Evolutionary conservation across 1,140 invertebrate species (phyloP), one percentile per base, ranked within the genome.

Genomic region (Trachymyrmex septentrionalis): DNA sequence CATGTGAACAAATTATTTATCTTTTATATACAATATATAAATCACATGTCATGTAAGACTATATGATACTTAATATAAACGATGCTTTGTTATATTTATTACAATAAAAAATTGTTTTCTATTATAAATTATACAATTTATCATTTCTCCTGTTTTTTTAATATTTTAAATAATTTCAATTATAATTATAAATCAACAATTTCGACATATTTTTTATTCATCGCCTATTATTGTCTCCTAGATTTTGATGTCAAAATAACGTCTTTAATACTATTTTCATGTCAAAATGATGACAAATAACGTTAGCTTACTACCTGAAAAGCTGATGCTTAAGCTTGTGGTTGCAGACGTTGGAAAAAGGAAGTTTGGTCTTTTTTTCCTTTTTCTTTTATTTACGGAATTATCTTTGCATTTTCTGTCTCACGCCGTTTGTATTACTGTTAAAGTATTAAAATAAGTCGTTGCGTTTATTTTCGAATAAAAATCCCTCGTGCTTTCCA

Each of bases 381-480:
- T 69, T 24, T 53, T 69, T 19, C 9, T 67, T 53, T 69, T 81
- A 67, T 69, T 67, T n/a, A 34, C 5, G 3, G 3, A 67, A 44
- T 3, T 34, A 67, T 34, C 14, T 19, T 80, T 69, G 9, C 5
- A 69, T 53, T 34, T 44, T 55, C 34, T 57, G 34, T 71, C 34
- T 57, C 5, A 34, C 30, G 9, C 12, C 55, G 21, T 69, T 4
- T 30, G 30, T 27, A 71, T 57, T 67, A 80, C 50, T 69, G 16
- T 81, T 48, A 55, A 80, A 67, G 19, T 67, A 80, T 69, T 30
- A 57, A 69, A 4, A 57, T 69, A 69, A 44, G 38, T 57, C 50
- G 14, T n/a, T 67, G 7, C 30, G 6, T 80, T 34, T 44, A 7
- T 44, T 81, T 81, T 57, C 9, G 9, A 57, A 44, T 19, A 55